Base-by-base conservation (phyloP, 2,113 vertebrate species). In the Haemorhous mexicanus region DNA sequence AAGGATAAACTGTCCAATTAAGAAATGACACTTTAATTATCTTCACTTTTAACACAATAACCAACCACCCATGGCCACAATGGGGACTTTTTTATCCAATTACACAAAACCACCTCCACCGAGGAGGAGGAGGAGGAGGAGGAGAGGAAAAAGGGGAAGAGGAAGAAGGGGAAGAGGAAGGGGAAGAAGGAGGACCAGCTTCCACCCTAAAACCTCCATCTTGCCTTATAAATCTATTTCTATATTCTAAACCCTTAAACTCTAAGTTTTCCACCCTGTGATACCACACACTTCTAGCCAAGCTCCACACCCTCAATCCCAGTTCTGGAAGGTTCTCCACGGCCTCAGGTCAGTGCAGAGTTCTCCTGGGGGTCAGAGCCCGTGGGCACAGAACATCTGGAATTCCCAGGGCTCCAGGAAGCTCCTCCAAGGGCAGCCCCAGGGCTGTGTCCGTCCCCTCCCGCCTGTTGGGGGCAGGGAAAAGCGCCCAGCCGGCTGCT, bases 401-500 rank as follows among this genome's bases (percentile, higher is more conserved):
- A 58, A 7, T 23, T 16, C 56, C n/a, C 56, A 58, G 56, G 22
- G 33, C 56, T 58, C 33, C 56, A n/a, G n/a, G n/a, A n/a, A n/a
- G 56, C n/a, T 59, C 10, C 56, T 59, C n/a, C n/a, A 35, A 59
- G 56, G 56, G n/a, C n/a, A 35, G 56, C n/a, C 22, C 55, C 33
- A 10, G 15, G n/a, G 56, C 33, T 15, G 55, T n/a, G 4, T 19
- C 55, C 22, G 22, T 26, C 23, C 47, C 50, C 50, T 52, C 50
- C 50, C 50, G 27, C 26, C 14, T 35, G 15, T 37, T 2, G 8
- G 11, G 56, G 95, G 86, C 53, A 18, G 74, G 94, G 90, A 82
- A 87, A 96, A 96, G 55, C 41, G 89, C 66, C 96, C 75, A 23
- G 76, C 64, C 59, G 85, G 90, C 92, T 78, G 49, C 76, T 86